Base-by-base conservation (phyloP, 2,888 invertebrate species). In the Tethea ocularis region DNA sequence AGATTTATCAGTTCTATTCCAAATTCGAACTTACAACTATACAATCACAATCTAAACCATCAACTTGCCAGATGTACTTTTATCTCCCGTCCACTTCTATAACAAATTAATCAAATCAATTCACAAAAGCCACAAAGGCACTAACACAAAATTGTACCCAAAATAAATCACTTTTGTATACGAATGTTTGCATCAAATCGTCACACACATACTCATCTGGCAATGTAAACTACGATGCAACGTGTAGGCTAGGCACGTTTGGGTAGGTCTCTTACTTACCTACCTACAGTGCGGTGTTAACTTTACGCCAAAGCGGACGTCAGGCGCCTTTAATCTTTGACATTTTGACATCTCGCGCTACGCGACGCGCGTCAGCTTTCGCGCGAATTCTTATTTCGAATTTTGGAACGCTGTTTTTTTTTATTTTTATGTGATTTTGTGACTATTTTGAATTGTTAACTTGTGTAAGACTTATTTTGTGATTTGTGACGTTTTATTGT, bases 201-300 rank as follows among this genome's bases (percentile, higher is more conserved):
- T 46, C 41, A 46, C 17, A 46, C 41, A 8, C 41, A n/a, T n/a
- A 41, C 41, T 15, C 41, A 8, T 4, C n/a, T 15, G n/a, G 41
- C 15, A 7, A 41, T 15, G n/a, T n/a, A 41, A n/a, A 41, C 38
- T 41, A 41, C 38, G 17, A n/a, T 46, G 41, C 41, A 46, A n/a
- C 41, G 41, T 20, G 41, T 46, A 46, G 52, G n/a, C n/a, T n/a
- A n/a, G n/a, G n/a, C n/a, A n/a, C n/a, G n/a, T n/a, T n/a, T n/a
- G n/a, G n/a, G 52, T 53, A 56, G 53, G 55, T 55, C 57, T 36
- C 57, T 66, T 67, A 72, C 33, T 33, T 67, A 66, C 61, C 33
- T 33, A 33, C 68, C 64, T 69, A 67, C 74, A 84, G 84, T 84
- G 59, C 71, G 73, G 77, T 78, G 79, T 75, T 75, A 82, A 75